These are phyloP conservation scores for Enteromius unitaeniatus DNA, from an alignment of 2,797 vertebrate species.

Conservation along the genomic window DNA sequence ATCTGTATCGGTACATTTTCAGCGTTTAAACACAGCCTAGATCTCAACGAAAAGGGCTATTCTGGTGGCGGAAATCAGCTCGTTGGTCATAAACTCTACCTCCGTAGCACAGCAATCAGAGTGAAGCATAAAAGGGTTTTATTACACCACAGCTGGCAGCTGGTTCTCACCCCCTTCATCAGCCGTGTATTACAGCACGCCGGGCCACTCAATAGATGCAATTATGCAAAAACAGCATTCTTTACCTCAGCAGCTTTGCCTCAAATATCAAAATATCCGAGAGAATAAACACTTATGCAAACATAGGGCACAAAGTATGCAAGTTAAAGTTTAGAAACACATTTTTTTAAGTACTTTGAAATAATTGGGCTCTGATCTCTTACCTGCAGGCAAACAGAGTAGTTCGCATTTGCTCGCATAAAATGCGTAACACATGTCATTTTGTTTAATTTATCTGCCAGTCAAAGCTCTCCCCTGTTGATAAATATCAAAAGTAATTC, in stretches of 20 bases:
- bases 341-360: conserved; percentile 19
- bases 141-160: conserved; percentile 61
- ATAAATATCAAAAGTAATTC: conserved; percentile 40
- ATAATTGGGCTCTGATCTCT: conserved; percentile 1
- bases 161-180: conserved; percentile 51
- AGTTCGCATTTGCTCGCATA: conserved; percentile 35
- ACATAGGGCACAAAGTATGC: conserved; percentile 1
- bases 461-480: conserved; percentile 33
- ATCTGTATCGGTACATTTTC: not conserved
- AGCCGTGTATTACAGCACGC: conserved; percentile 38
- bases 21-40: not conserved
- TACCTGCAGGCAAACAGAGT: conserved; percentile 34
- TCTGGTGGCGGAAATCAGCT: conserved; percentile 44
- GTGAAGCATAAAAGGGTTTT: conserved; percentile 46
- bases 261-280: conserved; percentile 18
- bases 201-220: conserved; percentile 42
- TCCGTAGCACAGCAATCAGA: conserved; percentile 54
- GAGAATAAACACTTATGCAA: conserved; percentile 7
- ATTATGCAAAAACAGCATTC: conserved; percentile 53
- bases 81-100: conserved; percentile 51
- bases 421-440: conserved; percentile 45
- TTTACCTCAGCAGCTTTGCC: conserved; percentile 36
- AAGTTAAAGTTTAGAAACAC: conserved; percentile 31
- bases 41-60: not conserved
- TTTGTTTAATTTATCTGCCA: conserved; percentile 55